Conservation (phyloP, 2,113 vertebrate species). For the Notothenia coriiceps region DNA sequence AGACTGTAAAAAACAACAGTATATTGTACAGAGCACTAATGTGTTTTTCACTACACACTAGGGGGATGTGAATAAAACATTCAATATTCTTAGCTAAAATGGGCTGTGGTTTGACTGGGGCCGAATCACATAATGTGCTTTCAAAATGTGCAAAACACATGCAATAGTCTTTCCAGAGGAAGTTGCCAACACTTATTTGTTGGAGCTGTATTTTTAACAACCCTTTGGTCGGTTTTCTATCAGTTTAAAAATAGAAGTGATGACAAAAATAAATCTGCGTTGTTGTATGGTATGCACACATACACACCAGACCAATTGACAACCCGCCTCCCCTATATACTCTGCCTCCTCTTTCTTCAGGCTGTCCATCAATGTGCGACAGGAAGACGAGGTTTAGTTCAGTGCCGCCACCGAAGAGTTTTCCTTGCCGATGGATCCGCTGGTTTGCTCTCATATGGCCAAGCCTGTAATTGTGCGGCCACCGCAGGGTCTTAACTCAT, state of each 20-base stretch:
- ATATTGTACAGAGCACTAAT: conserved; percentile 8
- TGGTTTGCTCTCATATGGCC: conserved; percentile 46
- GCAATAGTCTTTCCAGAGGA: conserved; percentile 45
- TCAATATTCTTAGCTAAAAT: conserved; percentile 50
- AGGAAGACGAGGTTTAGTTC: conserved; percentile 74
- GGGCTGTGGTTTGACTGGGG: conserved; percentile 58
- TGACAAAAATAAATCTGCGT: conserved; percentile 53
- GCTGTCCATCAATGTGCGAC: conserved; percentile 72
- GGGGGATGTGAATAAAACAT: conserved; percentile 42
- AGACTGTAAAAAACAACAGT: neutral
- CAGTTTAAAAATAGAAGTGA: conserved; percentile 35
- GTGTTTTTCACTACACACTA: conserved; percentile 31
- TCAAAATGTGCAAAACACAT: conserved; percentile 54
- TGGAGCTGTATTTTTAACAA: conserved; percentile 47
- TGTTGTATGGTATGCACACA: conserved; percentile 31
- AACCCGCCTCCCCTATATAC: conserved; percentile 28
- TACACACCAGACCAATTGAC: conserved; percentile 19
- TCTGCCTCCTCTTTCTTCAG: conserved; percentile 43
- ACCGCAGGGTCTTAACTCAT: conserved; percentile 71
- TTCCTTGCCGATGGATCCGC: conserved; percentile 53
- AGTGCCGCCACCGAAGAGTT: conserved; percentile 65
- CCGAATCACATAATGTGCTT: conserved; percentile 55
- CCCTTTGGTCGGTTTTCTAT: neutral
- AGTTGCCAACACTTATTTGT: conserved; percentile 50
- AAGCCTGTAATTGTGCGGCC: conserved; percentile 74